Conservation (phyloP, 2,888 invertebrate genomes). For the Listrodromus nycthemerus region DNA sequence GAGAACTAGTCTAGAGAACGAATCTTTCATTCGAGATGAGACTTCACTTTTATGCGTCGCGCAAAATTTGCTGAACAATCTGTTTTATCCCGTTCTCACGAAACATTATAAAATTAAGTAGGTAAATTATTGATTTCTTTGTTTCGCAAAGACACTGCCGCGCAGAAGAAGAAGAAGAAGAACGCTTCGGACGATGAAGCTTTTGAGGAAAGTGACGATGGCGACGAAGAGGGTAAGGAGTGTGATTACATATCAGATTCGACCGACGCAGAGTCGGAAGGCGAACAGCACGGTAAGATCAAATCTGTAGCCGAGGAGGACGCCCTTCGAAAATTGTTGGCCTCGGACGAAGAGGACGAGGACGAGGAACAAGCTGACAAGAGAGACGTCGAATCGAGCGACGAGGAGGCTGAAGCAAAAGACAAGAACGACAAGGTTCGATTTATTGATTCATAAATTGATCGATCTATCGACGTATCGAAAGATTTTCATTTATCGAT, state of each 20-base stretch:
- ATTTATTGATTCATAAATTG: constrained; percentile 1
- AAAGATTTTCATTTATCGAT: too few species aligned
- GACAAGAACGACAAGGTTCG: constrained; percentile 88
- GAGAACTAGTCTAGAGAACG: too few species aligned
- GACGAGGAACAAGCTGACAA: constrained; percentile 93
- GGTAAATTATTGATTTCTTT: constrained; percentile 77
- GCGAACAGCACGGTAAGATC: constrained; percentile 90
- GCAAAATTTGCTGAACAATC: too few species aligned
- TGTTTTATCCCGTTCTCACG: too few species aligned
- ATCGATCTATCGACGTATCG: not conserved
- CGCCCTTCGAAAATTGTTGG: constrained; percentile 93
- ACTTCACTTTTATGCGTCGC: too few species aligned
- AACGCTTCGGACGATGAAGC: constrained; percentile 95
- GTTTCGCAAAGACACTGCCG: constrained; percentile 70
- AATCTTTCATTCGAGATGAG: constrained; percentile 65
- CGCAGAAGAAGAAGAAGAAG: constrained; percentile 89
- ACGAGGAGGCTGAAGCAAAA: constrained; percentile 88
- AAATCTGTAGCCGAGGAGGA: constrained; percentile 96
- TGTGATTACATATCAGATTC: constrained; percentile 97
- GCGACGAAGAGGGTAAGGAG: constrained; percentile 98
- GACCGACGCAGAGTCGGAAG: constrained; percentile 91
- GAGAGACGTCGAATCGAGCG: constrained; percentile 88
- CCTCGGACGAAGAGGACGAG: constrained; percentile 95
- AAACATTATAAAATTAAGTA: constrained; percentile 12
- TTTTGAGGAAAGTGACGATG: constrained; percentile 98